Percentiles rank a stretch among this genome's conserved stretches.
Evolutionary conservation across 2,113 vertebrate species (phyloP).

Genomic region (Pomatostomus ruficeps): DNA sequence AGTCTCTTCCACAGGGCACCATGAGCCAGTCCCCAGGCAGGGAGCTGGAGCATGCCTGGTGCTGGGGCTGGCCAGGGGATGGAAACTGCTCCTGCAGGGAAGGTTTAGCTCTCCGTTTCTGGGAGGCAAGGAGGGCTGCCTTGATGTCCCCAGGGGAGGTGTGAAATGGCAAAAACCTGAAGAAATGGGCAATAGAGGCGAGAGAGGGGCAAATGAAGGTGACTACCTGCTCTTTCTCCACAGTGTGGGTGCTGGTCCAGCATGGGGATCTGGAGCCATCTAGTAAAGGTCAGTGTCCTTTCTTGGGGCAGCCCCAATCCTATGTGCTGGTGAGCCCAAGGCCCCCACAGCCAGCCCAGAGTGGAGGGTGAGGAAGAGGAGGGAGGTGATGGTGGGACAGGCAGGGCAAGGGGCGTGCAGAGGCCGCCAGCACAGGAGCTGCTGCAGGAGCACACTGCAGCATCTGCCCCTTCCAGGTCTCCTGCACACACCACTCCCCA

Average conservation of each 20-base stretch:
- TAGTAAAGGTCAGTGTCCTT: background rate
- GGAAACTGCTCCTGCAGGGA: background rate
- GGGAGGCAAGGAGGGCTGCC: background rate
- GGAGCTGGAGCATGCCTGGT: accelerated
- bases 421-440: accelerated
- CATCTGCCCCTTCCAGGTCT: background rate
- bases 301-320: background rate
- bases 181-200: background rate
- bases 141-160: background rate
- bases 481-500: background rate
- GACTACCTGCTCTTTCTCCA: background rate
- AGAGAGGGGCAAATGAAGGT: background rate
- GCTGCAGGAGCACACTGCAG: background rate
- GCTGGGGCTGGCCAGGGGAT: too few relatives aligned
- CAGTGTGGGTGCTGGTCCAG: background rate
- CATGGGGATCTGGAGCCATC: background rate
- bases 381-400: background rate
- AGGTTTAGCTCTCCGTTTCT: background rate
- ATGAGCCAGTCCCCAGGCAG: background rate
- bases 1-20: background rate
- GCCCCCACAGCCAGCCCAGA: background rate
- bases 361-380: background rate
- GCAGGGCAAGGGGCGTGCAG: accelerated
- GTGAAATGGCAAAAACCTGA: background rate
- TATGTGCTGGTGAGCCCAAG: background rate